phyloP scores from a whole-genome alignment of 2,113 vertebrate species.

The Nicator chloris region DNA sequence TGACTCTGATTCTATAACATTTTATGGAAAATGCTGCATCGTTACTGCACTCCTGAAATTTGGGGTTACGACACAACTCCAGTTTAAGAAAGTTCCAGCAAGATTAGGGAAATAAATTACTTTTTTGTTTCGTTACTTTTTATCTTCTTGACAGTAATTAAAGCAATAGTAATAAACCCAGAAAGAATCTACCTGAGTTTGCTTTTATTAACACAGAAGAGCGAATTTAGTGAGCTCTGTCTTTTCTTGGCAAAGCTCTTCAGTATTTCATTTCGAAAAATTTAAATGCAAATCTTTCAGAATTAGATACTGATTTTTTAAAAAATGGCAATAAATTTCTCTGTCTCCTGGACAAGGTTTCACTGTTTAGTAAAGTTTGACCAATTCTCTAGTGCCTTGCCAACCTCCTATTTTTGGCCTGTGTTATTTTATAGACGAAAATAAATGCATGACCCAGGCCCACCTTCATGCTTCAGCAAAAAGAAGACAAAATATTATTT shows the following conservation, averaged over 20 bases:
- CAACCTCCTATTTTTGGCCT: background rate
- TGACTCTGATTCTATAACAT: background rate
- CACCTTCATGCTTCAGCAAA: background rate
- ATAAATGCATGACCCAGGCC: background rate
- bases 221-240: background rate
- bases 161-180: background rate
- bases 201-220: background rate
- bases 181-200: background rate
- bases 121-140: background rate
- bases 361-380: background rate
- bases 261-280: background rate
- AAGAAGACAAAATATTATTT: background rate
- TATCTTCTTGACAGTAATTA: background rate
- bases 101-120: background rate
- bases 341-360: background rate
- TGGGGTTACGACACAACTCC: background rate
- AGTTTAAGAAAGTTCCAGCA: background rate
- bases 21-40: background rate
- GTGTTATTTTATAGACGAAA: background rate
- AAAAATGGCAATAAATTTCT: background rate
- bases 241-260: background rate
- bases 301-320: background rate
- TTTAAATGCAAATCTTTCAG: background rate
- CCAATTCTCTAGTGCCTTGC: background rate
- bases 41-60: background rate